Conservation (phyloP, 2,797 vertebrate genomes). For the Spinus pinus region DNA sequence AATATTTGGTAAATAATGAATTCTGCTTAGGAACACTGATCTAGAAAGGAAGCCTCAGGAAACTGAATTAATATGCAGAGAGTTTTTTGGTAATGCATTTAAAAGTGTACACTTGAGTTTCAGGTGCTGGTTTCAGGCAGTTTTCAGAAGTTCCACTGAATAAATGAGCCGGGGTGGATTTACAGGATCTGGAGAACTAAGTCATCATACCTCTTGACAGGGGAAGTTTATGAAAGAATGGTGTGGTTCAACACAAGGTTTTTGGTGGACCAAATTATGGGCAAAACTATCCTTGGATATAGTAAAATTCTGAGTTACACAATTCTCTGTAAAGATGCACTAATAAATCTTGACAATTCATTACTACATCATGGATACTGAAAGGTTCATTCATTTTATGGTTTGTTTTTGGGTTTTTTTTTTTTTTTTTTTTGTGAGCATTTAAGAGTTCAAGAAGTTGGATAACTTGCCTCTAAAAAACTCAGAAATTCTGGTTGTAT, state of each 20-base stretch:
- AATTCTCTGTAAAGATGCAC: not conserved
- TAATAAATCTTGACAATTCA: not conserved
- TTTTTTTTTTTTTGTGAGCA: not conserved
- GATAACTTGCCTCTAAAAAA: not conserved
- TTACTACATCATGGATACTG: not conserved
- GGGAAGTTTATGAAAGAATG: not conserved
- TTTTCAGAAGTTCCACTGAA: not conserved
- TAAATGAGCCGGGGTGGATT: not conserved
- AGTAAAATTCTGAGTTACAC: not conserved
- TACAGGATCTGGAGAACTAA: not conserved
- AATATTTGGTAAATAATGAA: conserved; percentile 13
- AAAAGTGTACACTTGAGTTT: not conserved
- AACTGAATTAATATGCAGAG: not conserved
- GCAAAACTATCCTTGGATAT: not conserved
- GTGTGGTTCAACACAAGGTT: not conserved
- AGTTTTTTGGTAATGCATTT: not conserved
- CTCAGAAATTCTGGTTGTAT: not conserved
- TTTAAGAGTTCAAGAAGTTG: not conserved
- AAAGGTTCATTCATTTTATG: not conserved
- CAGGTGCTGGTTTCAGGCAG: not conserved
- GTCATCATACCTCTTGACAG: not conserved
- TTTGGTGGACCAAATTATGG: not conserved
- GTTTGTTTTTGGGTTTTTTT: rapidly evolving
- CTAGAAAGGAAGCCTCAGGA: not conserved
- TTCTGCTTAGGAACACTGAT: not conserved